These are phyloP conservation scores for Pterocles gutturalis DNA, from an alignment of 2,113 vertebrate species.

Conservation along the genomic window DNA sequence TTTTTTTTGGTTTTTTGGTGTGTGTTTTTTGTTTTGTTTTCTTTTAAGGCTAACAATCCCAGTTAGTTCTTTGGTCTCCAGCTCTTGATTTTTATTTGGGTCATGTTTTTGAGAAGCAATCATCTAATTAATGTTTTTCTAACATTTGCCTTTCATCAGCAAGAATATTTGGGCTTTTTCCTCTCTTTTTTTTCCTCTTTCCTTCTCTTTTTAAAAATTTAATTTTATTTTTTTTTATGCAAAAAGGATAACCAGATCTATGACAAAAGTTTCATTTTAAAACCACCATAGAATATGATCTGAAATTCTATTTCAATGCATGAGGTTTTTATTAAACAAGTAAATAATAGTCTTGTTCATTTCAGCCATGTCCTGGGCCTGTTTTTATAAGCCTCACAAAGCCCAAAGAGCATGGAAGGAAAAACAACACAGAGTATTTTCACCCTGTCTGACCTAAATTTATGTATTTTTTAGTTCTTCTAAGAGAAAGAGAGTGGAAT, in stretches of 20 bases:
- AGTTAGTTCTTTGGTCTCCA: neutral
- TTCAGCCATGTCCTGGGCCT: neutral
- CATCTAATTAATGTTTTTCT: neutral
- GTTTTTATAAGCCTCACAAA: conserved; percentile 1
- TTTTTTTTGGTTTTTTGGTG: too few relatives aligned
- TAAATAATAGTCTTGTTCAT: neutral
- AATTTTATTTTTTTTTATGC: neutral
- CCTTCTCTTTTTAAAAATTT: neutral
- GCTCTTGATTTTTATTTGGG: neutral
- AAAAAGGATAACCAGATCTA: neutral
- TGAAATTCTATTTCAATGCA: neutral
- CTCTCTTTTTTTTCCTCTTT: neutral
- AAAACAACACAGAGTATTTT: conserved; percentile 51
- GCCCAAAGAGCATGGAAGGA: neutral
- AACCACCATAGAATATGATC: neutral
- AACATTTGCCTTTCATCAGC: neutral
- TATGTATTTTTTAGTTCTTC: conserved; percentile 47
- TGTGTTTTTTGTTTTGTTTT: too few relatives aligned
- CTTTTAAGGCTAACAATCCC: neutral
- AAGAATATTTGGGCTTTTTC: neutral
- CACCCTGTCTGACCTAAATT: conserved; percentile 51
- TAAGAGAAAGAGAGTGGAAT: conserved; percentile 40
- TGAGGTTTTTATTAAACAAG: conserved; percentile 28
- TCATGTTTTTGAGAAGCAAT: neutral
- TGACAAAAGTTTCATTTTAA: neutral